Conservation (phyloP, 2,113 vertebrate genomes). For the Serinus canaria region DNA sequence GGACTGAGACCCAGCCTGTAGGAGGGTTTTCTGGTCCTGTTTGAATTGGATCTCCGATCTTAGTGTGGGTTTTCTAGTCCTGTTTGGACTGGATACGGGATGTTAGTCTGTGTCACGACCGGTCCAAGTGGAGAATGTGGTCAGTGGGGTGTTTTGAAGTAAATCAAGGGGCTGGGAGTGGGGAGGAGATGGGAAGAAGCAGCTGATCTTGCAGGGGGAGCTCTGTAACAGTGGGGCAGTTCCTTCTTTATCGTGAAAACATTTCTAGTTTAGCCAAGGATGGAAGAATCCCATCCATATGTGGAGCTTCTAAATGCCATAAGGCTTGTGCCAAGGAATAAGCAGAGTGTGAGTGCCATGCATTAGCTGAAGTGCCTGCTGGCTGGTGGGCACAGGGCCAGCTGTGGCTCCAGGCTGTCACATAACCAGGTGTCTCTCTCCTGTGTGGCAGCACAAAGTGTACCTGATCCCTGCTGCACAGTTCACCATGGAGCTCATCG, state of each 20-base stretch:
- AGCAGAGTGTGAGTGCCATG: background rate
- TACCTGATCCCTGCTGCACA: conserved; percentile 79
- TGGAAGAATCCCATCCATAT: background rate
- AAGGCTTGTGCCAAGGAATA: background rate
- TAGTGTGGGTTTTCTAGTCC: background rate
- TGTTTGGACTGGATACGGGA: background rate
- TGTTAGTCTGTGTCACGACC: background rate
- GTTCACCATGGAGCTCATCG: conserved; percentile 84
- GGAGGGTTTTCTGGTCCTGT: background rate
- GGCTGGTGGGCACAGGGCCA: background rate
- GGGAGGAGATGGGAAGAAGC: background rate
- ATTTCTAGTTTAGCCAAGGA: background rate
- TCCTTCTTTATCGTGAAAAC: background rate
- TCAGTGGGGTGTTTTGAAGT: background rate
- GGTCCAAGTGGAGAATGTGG: background rate
- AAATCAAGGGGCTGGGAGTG: background rate
- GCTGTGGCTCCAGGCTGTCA: background rate
- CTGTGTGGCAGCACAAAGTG: conserved; percentile 77
- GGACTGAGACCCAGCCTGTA: background rate
- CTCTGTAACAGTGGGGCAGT: background rate
- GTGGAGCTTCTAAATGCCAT: background rate
- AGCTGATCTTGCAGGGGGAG: background rate
- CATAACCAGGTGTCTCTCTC: background rate
- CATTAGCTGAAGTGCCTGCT: background rate
- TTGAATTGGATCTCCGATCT: background rate